phyloP scores from a whole-genome alignment of 2,797 vertebrate genomes.

The Buceros bicornis region DNA sequence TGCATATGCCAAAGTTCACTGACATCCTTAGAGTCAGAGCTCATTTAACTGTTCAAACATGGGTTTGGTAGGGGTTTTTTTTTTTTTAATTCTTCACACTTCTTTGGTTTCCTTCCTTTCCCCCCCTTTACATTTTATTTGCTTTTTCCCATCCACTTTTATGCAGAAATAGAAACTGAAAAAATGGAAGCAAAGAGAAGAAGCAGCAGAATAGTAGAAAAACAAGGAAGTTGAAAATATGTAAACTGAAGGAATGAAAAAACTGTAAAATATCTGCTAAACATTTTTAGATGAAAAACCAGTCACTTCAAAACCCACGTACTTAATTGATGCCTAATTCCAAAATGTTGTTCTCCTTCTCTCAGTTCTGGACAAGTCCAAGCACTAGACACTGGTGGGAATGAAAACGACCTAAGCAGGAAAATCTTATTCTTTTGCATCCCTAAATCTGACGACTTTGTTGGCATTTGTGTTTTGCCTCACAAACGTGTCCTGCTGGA shows the following conservation, averaged over 20 bases:
- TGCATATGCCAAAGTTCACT: not conserved
- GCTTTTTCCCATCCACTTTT: not conserved
- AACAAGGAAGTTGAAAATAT: not conserved
- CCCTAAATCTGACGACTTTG: not conserved
- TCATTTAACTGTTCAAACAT: not conserved
- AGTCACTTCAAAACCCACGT: not conserved
- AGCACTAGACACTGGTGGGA: not conserved
- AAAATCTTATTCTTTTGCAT: not conserved
- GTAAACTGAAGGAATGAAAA: not conserved
- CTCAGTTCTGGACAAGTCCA: not conserved
- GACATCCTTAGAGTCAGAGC: not conserved
- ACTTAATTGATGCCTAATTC: not conserved
- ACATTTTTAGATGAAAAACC: not conserved
- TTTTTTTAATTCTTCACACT: rapidly evolving
- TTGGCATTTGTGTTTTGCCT: not conserved
- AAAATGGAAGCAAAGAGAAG: not conserved
- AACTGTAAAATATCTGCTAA: not conserved
- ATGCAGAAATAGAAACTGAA: not conserved
- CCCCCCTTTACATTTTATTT: not conserved
- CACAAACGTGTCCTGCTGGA: not conserved
- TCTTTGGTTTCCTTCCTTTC: not conserved
- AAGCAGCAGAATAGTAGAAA: not conserved
- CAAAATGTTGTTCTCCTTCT: not conserved
- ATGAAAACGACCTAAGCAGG: not conserved
- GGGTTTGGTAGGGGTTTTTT: no score